These are phyloP conservation scores for Laterallus jamaicensis DNA, from an alignment of 2,113 vertebrate species.

Conservation along the genomic window DNA sequence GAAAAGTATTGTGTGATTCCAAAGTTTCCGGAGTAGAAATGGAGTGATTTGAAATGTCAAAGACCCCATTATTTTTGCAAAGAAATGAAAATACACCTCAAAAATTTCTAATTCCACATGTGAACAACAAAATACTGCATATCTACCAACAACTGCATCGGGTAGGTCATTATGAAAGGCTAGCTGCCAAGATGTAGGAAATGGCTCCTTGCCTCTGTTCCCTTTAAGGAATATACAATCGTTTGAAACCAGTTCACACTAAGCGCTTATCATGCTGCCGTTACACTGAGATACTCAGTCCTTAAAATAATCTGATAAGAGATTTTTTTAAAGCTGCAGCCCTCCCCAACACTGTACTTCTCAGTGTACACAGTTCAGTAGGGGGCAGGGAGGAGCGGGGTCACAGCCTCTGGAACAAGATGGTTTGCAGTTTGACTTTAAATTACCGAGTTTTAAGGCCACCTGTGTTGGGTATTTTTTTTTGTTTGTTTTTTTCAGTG, in stretches of 20 bases:
- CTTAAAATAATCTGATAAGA: constrained; percentile 51
- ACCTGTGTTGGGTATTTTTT: constrained; percentile 79
- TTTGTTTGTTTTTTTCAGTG: constrained; percentile 76
- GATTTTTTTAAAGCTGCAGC: constrained; percentile 58
- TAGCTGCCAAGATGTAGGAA: constrained; percentile 91
- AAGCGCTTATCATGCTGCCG: constrained; percentile 67
- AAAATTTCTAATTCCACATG: constrained; percentile 86
- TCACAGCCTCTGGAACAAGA: constrained; percentile 71
- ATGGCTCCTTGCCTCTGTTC: constrained; percentile 81
- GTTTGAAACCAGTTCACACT: constrained; percentile 51
- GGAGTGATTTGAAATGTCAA: constrained; percentile 85
- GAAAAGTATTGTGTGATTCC: constrained; percentile 77
- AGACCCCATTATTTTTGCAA: constrained; percentile 81
- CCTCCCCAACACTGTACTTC: constrained; percentile 48
- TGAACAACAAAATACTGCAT: constrained; percentile 92
- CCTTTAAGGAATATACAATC: constrained; percentile 75
- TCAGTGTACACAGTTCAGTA: constrained; percentile 72
- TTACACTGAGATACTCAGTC: constrained; percentile 67
- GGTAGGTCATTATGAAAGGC: constrained; percentile 80
- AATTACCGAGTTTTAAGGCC: constrained; percentile 82
- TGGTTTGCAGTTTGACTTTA: constrained; percentile 60
- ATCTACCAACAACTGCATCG: constrained; percentile 84
- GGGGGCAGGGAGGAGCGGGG: constrained; percentile 60
- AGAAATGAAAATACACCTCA: constrained; percentile 85
- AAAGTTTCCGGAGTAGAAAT: constrained; percentile 80